phyloP scores from a whole-genome alignment of 2,113 vertebrate genomes.

The Thalassoma bifasciatum region DNA sequence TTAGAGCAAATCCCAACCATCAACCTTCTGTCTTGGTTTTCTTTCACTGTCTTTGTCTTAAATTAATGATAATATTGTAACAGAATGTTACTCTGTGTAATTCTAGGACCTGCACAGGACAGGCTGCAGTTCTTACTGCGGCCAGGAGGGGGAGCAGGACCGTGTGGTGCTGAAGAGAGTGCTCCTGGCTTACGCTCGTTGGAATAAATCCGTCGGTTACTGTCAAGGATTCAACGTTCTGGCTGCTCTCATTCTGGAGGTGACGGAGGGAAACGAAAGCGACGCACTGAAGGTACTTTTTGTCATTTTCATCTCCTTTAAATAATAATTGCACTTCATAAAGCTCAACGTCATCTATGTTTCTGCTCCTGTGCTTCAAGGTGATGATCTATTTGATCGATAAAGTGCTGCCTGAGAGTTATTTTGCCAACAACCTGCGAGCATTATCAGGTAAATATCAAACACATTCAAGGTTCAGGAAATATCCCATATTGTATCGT shows the following conservation, averaged over 20 bases:
- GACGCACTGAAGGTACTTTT: slow-evolving; percentile 72
- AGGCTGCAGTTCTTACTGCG: slow-evolving; percentile 78
- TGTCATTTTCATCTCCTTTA: neutral
- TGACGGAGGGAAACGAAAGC: slow-evolving; percentile 77
- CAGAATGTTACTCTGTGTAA: no score
- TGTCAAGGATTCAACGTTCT: slow-evolving; percentile 80
- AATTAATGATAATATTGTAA: no score
- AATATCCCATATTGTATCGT: no score
- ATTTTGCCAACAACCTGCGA: slow-evolving; percentile 98
- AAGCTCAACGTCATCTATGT: neutral
- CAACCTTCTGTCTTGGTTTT: neutral
- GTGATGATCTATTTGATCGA: slow-evolving; percentile 99
- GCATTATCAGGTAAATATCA: slow-evolving; percentile 87
- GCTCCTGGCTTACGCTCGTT: slow-evolving; percentile 77
- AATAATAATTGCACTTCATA: neutral
- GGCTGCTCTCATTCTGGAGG: slow-evolving; percentile 77
- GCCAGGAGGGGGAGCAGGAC: slow-evolving; percentile 81
- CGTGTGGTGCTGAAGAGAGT: slow-evolving; percentile 80
- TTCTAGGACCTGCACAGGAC: slow-evolving; percentile 81
- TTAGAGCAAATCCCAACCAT: no score
- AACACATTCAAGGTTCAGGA: no score
- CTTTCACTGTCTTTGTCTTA: neutral
- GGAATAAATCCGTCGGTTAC: slow-evolving; percentile 79
- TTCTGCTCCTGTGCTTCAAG: slow-evolving; percentile 68
- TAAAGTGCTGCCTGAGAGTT: slow-evolving; percentile 98